Evolutionary conservation across 2,888 invertebrate genomes (phyloP), one percentile per base, ranked within the genome.

Genomic region (Apamea anceps): DNA sequence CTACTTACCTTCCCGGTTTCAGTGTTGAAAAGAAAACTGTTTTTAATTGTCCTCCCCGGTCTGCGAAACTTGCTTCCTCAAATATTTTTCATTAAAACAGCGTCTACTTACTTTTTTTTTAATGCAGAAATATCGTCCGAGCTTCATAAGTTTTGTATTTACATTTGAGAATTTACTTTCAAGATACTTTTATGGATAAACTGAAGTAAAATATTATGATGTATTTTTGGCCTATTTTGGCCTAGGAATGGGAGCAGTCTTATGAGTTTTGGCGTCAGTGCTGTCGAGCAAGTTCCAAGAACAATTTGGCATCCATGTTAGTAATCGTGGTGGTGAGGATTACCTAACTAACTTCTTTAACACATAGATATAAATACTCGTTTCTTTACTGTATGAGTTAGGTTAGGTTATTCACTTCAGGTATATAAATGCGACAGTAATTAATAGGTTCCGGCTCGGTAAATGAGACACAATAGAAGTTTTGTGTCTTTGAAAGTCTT

Each of bases 21-120:
- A 84, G 57, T 79, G 78, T 79, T 77, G 78, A 77, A 79, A 79
- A 81, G 78, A 87, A 88, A 88, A 83, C 89, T 81, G 85, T 85
- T 88, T 87, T 80, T 87, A 85, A 88, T 88, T 87, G 87, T 88
- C 79, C 72, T 68, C 60, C 65, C n/a, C 48, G 51, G 57, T 84
- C 76, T 54, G 75, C 70, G 32, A 75, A 88, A 83, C 75, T 86
- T 85, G 45, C 71, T 79, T 79, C 32, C 51, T 82, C 62, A 86
- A 86, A 86, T 84, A 87, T 79, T 80, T 84, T 84, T 78, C 76
- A 87, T 78, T 75, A 78, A 80, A 76, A 80, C 66, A 60, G 78
- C 65, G 15, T 80, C 79, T 60, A 45, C 32, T 79, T 66, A 48
- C 65, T 83, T 77, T 75, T 51, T 51, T 0, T 62, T 72, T 85